A percentile compares a stretch with the other conserved stretches of the same genome.
phyloP scores from a whole-genome alignment of 2,797 vertebrate species.

The Acanthornis magna region DNA sequence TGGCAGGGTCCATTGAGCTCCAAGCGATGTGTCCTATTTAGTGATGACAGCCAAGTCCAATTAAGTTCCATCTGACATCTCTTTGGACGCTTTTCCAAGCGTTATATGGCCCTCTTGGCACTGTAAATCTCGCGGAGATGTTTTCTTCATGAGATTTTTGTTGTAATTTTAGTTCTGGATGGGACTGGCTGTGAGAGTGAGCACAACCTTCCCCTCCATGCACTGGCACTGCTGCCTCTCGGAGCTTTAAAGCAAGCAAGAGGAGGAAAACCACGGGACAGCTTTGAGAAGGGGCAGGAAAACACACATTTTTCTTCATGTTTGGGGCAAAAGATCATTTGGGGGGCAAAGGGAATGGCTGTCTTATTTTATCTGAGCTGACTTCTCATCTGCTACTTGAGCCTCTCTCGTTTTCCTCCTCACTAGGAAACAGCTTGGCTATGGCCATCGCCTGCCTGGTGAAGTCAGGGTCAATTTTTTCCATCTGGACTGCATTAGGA shows the following conservation, averaged over 20 bases:
- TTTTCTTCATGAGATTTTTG: constrained; percentile 12
- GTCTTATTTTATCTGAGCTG: constrained; percentile 44
- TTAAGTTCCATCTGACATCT: constrained; percentile 43
- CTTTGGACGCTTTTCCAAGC: constrained; percentile 43
- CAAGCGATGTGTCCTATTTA: background rate
- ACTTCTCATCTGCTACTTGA: constrained; percentile 45
- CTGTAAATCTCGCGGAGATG: background rate
- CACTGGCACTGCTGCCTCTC: background rate
- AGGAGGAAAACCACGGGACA: background rate
- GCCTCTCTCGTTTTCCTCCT: constrained; percentile 39
- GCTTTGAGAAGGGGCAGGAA: background rate
- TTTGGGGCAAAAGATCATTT: constrained; percentile 30
- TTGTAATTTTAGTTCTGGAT: background rate
- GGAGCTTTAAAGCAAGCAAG: background rate
- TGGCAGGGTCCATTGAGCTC: constrained; percentile 21
- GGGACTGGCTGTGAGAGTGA: background rate
- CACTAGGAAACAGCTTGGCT: constrained; percentile 57
- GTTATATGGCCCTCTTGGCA: constrained; percentile 5
- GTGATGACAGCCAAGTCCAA: constrained; percentile 38
- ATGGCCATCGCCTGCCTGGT: constrained; percentile 52
- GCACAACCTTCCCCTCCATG: background rate
- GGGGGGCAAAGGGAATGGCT: background rate
- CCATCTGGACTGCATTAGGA: constrained; percentile 65
- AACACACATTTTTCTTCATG: background rate
- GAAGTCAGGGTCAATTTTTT: constrained; percentile 70